These are phyloP conservation scores for Conus ventricosus DNA, from an alignment of 1,140 invertebrate genomes.

Conservation along the genomic window DNA sequence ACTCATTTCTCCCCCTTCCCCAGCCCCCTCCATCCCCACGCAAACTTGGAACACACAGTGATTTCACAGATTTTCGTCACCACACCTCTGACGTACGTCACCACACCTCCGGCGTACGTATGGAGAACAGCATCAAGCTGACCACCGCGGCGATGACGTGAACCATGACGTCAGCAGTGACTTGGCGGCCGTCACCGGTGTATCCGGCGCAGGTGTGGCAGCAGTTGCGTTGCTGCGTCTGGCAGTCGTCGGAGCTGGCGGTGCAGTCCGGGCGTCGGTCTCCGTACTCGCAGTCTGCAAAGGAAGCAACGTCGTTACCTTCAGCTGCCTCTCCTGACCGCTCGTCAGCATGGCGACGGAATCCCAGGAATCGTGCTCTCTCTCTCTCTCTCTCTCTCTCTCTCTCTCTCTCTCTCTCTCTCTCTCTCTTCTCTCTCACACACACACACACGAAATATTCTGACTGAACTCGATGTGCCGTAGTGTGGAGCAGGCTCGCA, in stretches of 20 bases:
- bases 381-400: too few relatives aligned
- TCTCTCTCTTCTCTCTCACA: too few relatives aligned
- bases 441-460: too few relatives aligned
- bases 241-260: neutral
- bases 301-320: neutral
- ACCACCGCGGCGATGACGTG: neutral
- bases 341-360: neutral
- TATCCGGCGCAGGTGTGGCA: slow-evolving; percentile 3
- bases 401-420: too few relatives aligned
- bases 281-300: slow-evolving; percentile 2
- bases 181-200: neutral
- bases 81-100: too few relatives aligned
- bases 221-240: neutral
- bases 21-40: neutral
- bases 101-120: too few relatives aligned
- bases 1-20: neutral
- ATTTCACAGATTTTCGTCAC: too few relatives aligned
- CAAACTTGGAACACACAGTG: neutral
- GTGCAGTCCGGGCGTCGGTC: neutral
- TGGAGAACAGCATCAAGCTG: too few relatives aligned
- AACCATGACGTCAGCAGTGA: neutral
- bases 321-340: too few relatives aligned
- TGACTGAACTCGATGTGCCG: too few relatives aligned
- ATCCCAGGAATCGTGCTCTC: neutral
- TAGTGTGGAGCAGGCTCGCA: too few relatives aligned